Evolutionary conservation across 2,797 vertebrate genomes (phyloP), one percentile per base, ranked within the genome.

Genomic region (Onychomys arenicola): DNA sequence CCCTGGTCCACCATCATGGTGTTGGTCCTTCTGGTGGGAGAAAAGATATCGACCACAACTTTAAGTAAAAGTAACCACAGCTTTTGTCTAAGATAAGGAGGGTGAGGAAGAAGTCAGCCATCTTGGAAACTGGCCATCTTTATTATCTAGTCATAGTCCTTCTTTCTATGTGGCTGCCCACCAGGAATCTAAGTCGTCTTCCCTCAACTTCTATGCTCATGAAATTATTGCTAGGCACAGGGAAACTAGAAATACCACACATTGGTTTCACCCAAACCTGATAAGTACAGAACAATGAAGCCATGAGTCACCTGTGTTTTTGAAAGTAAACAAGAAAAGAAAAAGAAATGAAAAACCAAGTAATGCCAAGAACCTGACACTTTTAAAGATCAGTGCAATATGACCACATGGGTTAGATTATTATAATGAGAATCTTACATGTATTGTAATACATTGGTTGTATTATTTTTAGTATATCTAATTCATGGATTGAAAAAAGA

Each of bases 391-490:
- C 40, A 76, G 16, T 52, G 49, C 94, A 65, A 43, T 23, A 49
- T 67, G 25, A 61, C 25, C 37, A 59, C 11, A 25, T 84, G 61
- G 32, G 11, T 84, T 95, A 96, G 89, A 96, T 87, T 89, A n/a
- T 87, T 86, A 29, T 61, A 90, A 91, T 81, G 84, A 88, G 89
- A 65, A 27, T 46, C 78, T 93, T 82, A 76, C n/a, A 69, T 96
- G 81, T 95, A 95, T n/a, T n/a, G n/a, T n/a, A n/a, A n/a, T n/a
- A n/a, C n/a, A 69, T 91, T 86, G 89, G 23, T 91, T 83, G 11
- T 78, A n/a, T 94, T 93, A 76, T 91, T 84, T 96, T 89, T 77
- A 77, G 59, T 52, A 82, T 6, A 89, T 87, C 21, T 91, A 96
- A 76, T 77, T 93, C 46, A 89, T 81, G 1, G 27, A 46, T 61